A percentile compares a stretch with the other conserved stretches of the same genome.
Evolutionary conservation across 1,140 invertebrate species (phyloP).

Genomic region (Zaprionus tsacasi): DNA sequence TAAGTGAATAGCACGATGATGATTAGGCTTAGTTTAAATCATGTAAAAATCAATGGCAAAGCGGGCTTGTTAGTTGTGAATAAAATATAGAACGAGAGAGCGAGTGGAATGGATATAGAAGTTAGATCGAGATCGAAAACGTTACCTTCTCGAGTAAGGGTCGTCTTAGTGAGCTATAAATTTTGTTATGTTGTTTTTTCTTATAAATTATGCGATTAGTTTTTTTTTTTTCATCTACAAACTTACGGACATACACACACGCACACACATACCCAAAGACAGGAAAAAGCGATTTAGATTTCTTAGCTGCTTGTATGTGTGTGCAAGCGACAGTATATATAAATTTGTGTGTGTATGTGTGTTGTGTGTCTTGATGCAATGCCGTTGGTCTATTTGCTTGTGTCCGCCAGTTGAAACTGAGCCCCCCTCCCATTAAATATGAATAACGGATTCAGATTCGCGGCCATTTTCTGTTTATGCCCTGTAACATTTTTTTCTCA

Average conservation of each 20-base stretch:
- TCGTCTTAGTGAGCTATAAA: not conserved
- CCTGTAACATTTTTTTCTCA: not conserved
- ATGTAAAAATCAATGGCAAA: slow-evolving; percentile 8
- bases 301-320: slow-evolving; percentile 16
- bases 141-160: not conserved
- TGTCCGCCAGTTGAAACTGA: not conserved
- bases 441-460: not conserved
- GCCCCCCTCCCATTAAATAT: not conserved
- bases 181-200: slow-evolving; percentile 47
- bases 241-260: slow-evolving; percentile 18
- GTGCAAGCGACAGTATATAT: slow-evolving; percentile 6
- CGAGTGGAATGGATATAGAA: slow-evolving; percentile 26
- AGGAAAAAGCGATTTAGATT: not conserved
- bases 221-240: slow-evolving; percentile 10
- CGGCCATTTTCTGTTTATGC: slow-evolving; percentile 27
- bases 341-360: slow-evolving; percentile 1
- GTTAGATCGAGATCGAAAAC: slow-evolving; percentile 4
- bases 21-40: slow-evolving; percentile 4
- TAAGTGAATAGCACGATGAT: slow-evolving; percentile 31
- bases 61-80: slow-evolving; percentile 33
- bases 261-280: not conserved
- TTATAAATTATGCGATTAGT: slow-evolving; percentile 20
- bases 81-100: slow-evolving; percentile 20
- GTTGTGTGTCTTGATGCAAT: slow-evolving; percentile 7
- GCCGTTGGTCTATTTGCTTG: not conserved